Evolutionary conservation across 2,888 invertebrate species (phyloP).

Genomic region (Dascillus cervinus): DNA sequence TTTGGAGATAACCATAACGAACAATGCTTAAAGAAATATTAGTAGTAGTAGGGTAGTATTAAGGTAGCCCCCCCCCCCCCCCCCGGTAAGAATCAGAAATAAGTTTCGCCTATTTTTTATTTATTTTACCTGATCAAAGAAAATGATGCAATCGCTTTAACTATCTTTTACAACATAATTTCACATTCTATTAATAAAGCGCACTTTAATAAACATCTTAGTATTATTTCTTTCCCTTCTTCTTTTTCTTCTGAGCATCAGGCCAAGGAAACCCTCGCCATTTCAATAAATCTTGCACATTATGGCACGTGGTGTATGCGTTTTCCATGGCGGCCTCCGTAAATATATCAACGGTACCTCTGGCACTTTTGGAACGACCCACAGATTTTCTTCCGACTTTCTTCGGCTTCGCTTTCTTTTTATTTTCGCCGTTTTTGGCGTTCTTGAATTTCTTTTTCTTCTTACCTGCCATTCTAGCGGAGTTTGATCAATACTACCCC

Average conservation of each 20-base stretch:
- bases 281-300: conserved; percentile 79
- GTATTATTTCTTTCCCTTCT: conserved; percentile 64
- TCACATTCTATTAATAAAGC: too few species aligned
- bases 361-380: conserved; percentile 53
- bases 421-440: conserved; percentile 28
- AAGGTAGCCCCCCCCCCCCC: too few species aligned
- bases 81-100: too few species aligned
- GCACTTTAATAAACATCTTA: too few species aligned
- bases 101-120: too few species aligned
- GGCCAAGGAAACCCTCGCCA: conserved; percentile 87
- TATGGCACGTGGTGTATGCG: conserved; percentile 89
- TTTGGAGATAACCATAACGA: too few species aligned
- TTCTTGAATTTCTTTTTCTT: conserved; percentile 38
- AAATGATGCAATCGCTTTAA: too few species aligned
- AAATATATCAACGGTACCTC: conserved; percentile 75
- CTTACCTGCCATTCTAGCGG: conserved; percentile 42
- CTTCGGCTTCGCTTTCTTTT: conserved; percentile 38
- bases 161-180: too few species aligned
- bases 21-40: too few species aligned
- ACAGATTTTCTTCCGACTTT: conserved; percentile 41
- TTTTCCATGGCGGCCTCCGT: conserved; percentile 90
- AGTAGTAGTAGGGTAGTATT: too few species aligned
- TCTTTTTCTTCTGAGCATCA: conserved; percentile 80
- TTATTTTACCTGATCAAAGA: too few species aligned
- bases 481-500: conserved; percentile 1